Percentiles rank a stretch among this genome's conserved stretches.
Evolutionary conservation across 2,888 invertebrate species (phyloP).

Genomic region (Diaphora mendica): DNA sequence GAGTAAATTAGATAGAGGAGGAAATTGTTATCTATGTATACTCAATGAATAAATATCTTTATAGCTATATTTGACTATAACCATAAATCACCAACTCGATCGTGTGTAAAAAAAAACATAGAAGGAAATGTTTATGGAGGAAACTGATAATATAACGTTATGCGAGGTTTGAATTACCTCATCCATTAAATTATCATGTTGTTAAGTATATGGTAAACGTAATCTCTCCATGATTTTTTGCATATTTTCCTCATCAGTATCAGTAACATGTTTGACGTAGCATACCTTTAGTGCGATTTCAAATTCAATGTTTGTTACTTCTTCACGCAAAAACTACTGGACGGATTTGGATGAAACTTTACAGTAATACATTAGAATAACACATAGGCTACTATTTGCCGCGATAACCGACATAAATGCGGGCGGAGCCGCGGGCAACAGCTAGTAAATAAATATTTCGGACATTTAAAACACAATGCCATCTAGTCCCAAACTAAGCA

Average conservation of each 20-base stretch:
- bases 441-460: too few species aligned
- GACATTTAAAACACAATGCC: too few species aligned
- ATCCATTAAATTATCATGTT: neutral
- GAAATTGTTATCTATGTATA: too few species aligned
- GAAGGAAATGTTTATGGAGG: neutral
- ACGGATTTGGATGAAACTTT: too few species aligned
- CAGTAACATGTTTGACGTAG: neutral
- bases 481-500: too few species aligned
- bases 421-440: too few species aligned
- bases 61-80: neutral
- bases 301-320: too few species aligned
- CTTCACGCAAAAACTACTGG: too few species aligned
- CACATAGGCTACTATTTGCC: too few species aligned
- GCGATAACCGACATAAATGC: too few species aligned
- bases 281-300: neutral
- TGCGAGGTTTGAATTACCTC: neutral
- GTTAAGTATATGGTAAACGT: neutral
- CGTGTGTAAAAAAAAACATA: neutral
- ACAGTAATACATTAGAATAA: too few species aligned
- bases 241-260: neutral
- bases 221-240: neutral
- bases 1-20: too few species aligned
- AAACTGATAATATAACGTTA: neutral
- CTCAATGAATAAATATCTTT: neutral
- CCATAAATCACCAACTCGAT: neutral